Conservation (phyloP, 2,797 vertebrate species). For the Spinus pinus region DNA sequence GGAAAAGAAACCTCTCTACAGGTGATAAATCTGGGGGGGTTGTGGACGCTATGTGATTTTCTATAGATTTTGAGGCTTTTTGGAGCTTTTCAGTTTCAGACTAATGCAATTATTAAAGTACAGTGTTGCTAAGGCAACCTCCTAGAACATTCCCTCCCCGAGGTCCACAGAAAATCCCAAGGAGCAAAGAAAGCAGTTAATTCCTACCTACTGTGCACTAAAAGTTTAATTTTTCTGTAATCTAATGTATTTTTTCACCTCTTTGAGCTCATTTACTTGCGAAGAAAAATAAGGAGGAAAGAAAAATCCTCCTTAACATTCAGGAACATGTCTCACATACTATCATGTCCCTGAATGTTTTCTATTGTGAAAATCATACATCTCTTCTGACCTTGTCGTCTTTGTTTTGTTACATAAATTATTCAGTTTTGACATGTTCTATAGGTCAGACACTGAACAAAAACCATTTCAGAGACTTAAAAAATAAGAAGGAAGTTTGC, state of each 20-base stretch:
- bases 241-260: slow-evolving; percentile 29
- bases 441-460: slow-evolving; percentile 52
- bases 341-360: slow-evolving; percentile 55
- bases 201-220: not conserved
- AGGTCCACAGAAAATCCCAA: not conserved
- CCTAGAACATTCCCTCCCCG: not conserved
- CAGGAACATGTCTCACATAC: slow-evolving; percentile 36
- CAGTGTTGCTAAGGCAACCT: slow-evolving; percentile 28
- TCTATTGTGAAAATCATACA: slow-evolving; percentile 53
- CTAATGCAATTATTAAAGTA: slow-evolving; percentile 22
- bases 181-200: not conserved
- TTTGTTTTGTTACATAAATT: slow-evolving; percentile 73
- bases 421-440: slow-evolving; percentile 55
- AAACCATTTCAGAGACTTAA: slow-evolving; percentile 32
- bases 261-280: slow-evolving; percentile 52
- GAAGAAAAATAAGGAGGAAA: slow-evolving; percentile 40
- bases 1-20: not conserved
- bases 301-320: slow-evolving; percentile 40
- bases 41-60: not conserved
- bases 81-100: not conserved
- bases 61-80: not conserved
- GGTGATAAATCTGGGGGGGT: not conserved
- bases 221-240: slow-evolving; percentile 20
- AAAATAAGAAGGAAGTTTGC: slow-evolving; percentile 7
- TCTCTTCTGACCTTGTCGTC: slow-evolving; percentile 65